Conservation (phyloP, 2,113 vertebrate species). For the Phyllostomus discolor region DNA sequence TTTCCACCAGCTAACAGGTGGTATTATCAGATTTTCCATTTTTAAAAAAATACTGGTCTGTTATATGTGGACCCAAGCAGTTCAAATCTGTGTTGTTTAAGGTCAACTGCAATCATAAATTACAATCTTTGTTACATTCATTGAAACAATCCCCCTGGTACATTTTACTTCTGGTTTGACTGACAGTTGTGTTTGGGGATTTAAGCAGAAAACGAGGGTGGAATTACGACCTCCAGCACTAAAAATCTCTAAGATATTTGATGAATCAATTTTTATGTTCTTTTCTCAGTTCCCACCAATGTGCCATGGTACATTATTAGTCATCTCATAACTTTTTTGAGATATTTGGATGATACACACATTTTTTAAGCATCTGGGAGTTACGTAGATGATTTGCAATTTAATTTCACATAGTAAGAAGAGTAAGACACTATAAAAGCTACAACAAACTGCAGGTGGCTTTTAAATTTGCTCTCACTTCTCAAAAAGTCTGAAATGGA, state of each 20-base stretch:
- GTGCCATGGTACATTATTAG: background rate
- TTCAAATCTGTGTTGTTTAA: background rate
- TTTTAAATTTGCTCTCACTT: background rate
- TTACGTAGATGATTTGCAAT: background rate
- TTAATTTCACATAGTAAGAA: background rate
- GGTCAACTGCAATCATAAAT: background rate
- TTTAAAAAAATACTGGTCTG: background rate
- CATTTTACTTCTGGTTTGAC: background rate
- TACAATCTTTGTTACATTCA: background rate
- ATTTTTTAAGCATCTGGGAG: background rate
- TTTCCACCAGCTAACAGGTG: background rate
- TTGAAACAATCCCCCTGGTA: background rate
- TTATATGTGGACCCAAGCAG: too few relatives aligned
- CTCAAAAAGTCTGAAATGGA: slow-evolving; percentile 24
- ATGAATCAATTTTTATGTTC: background rate
- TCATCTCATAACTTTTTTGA: background rate
- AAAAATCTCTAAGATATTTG: background rate
- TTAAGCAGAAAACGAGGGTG: background rate
- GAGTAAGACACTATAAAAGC: background rate
- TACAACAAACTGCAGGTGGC: background rate
- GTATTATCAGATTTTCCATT: background rate
- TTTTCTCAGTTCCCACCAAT: background rate
- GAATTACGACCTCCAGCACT: background rate
- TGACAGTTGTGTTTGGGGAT: background rate
- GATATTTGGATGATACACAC: background rate